Evolutionary conservation across 2,888 invertebrate genomes (phyloP).

Genomic region (Lacanobia wlatinum): DNA sequence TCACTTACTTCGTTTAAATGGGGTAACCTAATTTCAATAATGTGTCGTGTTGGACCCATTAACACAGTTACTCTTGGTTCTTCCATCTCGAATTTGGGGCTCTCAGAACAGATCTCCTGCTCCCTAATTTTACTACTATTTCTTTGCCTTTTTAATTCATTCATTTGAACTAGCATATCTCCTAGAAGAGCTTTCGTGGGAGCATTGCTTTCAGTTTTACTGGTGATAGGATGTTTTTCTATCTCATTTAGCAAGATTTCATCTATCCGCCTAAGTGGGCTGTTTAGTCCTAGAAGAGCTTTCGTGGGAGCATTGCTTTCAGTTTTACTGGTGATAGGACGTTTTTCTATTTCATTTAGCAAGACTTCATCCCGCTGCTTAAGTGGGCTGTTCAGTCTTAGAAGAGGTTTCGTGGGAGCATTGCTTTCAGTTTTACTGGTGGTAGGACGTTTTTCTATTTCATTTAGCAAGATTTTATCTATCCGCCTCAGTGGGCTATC

Average conservation of each 20-base stretch:
- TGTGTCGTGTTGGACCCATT: neutral
- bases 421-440: neutral
- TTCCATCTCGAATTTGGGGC: neutral
- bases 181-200: neutral
- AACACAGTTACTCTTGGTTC: neutral
- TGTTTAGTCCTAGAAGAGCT: no score
- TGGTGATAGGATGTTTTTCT: slow-evolving; percentile 56
- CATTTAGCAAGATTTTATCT: slow-evolving; percentile 70
- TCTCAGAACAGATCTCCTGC: neutral
- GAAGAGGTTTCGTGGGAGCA: no score
- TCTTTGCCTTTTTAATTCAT: neutral
- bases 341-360: slow-evolving; percentile 71
- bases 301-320: neutral
- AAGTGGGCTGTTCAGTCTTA: slow-evolving; percentile 65
- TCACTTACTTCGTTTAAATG: neutral
- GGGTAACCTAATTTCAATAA: neutral
- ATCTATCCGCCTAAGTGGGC: no score
- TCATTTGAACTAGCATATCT: slow-evolving; percentile 34
- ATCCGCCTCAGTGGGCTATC: slow-evolving; percentile 66
- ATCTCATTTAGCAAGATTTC: slow-evolving; percentile 71
- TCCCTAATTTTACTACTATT: neutral
- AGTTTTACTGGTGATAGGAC: slow-evolving; percentile 32
- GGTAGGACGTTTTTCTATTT: slow-evolving; percentile 67
- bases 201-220: neutral
- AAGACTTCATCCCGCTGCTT: slow-evolving; percentile 70